These are phyloP conservation scores for Triplophysa dalaica DNA, from an alignment of 2,113 vertebrate genomes.

Conservation along the genomic window DNA sequence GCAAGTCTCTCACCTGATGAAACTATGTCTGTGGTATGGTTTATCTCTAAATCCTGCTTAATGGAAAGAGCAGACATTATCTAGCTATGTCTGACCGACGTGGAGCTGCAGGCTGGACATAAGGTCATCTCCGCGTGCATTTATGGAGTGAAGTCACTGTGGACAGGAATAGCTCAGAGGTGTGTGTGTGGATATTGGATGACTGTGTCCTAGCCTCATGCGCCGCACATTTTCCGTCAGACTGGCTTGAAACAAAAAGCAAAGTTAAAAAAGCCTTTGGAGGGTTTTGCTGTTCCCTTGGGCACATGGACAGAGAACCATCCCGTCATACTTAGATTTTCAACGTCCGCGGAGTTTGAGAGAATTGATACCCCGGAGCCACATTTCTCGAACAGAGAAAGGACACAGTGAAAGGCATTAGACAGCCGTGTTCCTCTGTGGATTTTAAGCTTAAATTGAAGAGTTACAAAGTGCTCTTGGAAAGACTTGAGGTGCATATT, in stretches of 20 bases:
- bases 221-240: constrained; percentile 2
- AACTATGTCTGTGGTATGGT: neutral
- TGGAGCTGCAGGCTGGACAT: constrained; percentile 4
- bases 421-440: constrained; percentile 14
- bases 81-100: neutral
- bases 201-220: constrained; percentile 15
- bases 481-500: neutral
- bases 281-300: constrained; percentile 26
- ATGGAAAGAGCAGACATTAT: constrained; percentile 35
- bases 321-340: constrained; percentile 26
- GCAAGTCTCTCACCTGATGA: neutral
- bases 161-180: constrained; percentile 35
- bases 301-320: constrained; percentile 36
- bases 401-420: constrained; percentile 29
- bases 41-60: neutral
- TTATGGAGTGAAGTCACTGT: constrained; percentile 29
- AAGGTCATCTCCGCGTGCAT: constrained; percentile 36
- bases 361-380: constrained; percentile 46
- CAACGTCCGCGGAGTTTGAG: constrained; percentile 18
- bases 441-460: constrained; percentile 14
- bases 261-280: constrained; percentile 9
- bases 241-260: constrained; percentile 11
- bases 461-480: neutral
- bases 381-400: constrained; percentile 17
- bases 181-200: constrained; percentile 21